Evolutionary conservation across 2,113 vertebrate species (phyloP).

Genomic region (Myotis yumanensis): DNA sequence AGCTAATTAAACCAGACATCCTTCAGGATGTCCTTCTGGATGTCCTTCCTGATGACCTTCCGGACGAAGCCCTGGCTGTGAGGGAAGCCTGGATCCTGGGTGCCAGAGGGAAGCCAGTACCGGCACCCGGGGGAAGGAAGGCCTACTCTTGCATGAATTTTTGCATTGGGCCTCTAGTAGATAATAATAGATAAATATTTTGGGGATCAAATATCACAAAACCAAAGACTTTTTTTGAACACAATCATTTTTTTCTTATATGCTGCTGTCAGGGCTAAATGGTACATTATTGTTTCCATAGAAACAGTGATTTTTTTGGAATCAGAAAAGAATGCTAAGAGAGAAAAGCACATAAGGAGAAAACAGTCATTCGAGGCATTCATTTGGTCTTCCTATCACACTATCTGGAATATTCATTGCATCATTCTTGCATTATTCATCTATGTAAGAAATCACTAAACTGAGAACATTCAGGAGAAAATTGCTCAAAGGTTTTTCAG

Average conservation of each 20-base stretch:
- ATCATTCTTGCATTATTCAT: background rate
- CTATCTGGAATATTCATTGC: no score
- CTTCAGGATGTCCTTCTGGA: no score
- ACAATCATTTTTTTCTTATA: background rate
- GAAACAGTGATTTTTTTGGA: background rate
- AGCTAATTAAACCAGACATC: no score
- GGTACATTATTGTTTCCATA: background rate
- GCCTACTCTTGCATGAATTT: no score
- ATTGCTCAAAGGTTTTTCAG: background rate
- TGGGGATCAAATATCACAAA: background rate
- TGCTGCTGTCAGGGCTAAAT: background rate
- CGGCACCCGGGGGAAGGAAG: no score
- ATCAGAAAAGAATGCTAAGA: background rate
- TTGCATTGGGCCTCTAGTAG: no score
- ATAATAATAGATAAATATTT: background rate
- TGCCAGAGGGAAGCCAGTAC: no score
- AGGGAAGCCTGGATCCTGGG: no score
- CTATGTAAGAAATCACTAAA: background rate
- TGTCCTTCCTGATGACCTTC: no score
- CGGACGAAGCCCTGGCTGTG: no score
- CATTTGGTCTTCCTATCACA: background rate
- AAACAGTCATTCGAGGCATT: accelerated
- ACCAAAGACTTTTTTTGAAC: background rate
- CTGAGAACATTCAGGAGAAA: background rate
- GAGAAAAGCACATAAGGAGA: background rate